Evolutionary conservation across 1,140 invertebrate genomes (phyloP).

Genomic region (Drosophila baimaii): DNA sequence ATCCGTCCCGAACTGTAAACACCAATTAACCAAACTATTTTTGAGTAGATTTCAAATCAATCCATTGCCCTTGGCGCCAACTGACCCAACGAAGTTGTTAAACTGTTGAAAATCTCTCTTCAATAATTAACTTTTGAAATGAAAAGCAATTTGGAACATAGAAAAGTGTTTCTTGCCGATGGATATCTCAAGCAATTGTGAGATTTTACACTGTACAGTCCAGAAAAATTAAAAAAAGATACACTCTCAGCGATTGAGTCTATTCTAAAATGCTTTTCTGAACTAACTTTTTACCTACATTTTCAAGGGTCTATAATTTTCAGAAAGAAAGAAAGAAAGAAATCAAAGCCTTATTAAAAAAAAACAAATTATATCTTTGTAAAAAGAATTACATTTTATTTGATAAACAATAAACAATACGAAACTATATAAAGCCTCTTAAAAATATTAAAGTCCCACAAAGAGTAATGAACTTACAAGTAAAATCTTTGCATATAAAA

Average conservation of each 20-base stretch:
- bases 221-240: neutral
- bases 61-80: constrained; percentile 23
- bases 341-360: no score
- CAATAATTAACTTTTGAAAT: constrained; percentile 52
- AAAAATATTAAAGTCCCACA: neutral
- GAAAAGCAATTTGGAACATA: constrained; percentile 17
- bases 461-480: neutral
- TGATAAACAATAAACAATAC: no score
- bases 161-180: constrained; percentile 18
- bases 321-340: no score
- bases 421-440: neutral
- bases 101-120: constrained; percentile 47
- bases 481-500: neutral
- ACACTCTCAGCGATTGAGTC: neutral
- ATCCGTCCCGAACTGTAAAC: neutral
- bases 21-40: constrained; percentile 16
- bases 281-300: neutral
- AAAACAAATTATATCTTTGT: no score
- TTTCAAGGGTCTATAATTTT: no score
- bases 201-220: neutral
- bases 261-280: neutral
- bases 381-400: no score
- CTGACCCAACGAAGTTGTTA: constrained; percentile 7
- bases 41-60: constrained; percentile 26
- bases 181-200: constrained; percentile 24